Conservation (phyloP, 2,113 vertebrate species). For the Eulemur rufifrons region DNA sequence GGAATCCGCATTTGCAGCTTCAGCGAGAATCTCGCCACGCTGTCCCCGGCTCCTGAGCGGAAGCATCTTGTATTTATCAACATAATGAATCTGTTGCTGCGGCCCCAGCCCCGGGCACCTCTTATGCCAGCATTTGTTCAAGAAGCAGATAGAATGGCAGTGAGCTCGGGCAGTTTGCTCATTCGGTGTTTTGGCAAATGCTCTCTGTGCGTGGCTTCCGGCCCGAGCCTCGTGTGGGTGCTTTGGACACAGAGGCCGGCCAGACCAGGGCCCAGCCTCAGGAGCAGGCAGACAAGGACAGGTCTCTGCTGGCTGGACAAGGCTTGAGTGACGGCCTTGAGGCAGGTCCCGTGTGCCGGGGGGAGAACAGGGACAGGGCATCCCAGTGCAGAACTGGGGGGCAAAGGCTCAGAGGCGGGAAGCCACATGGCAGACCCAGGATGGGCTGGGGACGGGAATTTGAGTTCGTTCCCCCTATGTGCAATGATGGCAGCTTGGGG, state of each 20-base stretch:
- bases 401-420: background rate
- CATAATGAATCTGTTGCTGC: background rate
- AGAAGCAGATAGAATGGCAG: background rate
- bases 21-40: background rate
- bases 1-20: background rate
- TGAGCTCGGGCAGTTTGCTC: background rate
- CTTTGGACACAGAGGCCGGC: background rate
- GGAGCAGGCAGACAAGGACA: background rate
- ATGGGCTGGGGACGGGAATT: rapidly evolving
- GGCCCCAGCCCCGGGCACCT: background rate
- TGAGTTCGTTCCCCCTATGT: rapidly evolving
- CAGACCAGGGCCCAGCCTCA: background rate
- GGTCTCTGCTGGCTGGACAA: background rate
- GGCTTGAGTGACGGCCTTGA: background rate
- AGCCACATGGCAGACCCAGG: rapidly evolving
- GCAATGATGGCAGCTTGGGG: background rate
- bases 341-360: rapidly evolving
- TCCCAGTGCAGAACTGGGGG: rapidly evolving
- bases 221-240: background rate
- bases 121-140: background rate
- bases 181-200: rapidly evolving
- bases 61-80: background rate
- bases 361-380: rapidly evolving
- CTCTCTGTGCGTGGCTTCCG: rapidly evolving
- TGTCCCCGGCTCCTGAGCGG: rapidly evolving